phyloP scores from a whole-genome alignment of 1,140 invertebrate species.

The Pogonognathellus flavescens region DNA sequence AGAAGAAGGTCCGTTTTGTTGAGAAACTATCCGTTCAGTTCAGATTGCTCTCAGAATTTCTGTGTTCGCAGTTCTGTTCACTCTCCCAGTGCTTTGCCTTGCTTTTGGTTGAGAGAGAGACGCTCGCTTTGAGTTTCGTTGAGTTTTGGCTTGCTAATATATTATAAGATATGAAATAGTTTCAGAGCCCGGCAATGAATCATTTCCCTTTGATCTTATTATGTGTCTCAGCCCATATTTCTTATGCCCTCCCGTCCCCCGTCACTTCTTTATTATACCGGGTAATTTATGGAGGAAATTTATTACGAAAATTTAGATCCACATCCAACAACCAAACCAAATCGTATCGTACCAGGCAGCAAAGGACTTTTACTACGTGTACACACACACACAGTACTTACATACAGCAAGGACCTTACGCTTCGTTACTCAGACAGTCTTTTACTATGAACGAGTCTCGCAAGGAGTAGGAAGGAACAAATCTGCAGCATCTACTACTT shows the following conservation, averaged over 20 bases:
- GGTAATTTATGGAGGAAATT: conserved; percentile 63
- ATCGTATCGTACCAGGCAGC: conserved; percentile 16
- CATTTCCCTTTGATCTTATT: conserved; percentile 64
- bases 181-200: conserved; percentile 57
- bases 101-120: too few relatives aligned
- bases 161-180: conserved; percentile 51
- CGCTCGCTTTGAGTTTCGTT: not conserved
- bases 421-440: too few relatives aligned
- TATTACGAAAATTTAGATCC: conserved; percentile 64
- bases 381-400: too few relatives aligned
- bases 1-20: too few relatives aligned
- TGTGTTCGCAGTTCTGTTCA: not conserved
- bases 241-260: conserved; percentile 59
- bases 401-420: too few relatives aligned
- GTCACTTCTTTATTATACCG: conserved; percentile 62
- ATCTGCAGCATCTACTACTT: too few relatives aligned
- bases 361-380: too few relatives aligned
- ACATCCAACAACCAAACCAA: conserved; percentile 29
- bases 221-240: conserved; percentile 63
- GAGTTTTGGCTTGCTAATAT: conserved; percentile 37
- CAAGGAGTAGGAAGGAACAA: too few relatives aligned
- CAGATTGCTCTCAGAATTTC: not conserved
- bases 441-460: too few relatives aligned
- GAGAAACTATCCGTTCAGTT: too few relatives aligned
- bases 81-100: not conserved